Evolutionary conservation across 1,140 invertebrate genomes (phyloP), one percentile per base, ranked within the genome.

Genomic region (Hestina assimilis): DNA sequence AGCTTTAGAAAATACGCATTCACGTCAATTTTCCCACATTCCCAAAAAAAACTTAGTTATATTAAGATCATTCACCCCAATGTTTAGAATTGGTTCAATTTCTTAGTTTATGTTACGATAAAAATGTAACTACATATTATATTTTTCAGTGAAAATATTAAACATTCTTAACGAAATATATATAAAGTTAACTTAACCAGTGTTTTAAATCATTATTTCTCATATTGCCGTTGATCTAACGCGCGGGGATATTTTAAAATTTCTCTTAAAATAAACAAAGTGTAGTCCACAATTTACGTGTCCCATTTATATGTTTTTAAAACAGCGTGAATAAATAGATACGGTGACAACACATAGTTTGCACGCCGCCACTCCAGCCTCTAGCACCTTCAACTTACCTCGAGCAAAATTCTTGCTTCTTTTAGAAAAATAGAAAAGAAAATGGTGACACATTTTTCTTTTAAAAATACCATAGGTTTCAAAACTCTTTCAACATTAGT

Each of bases 301-400:
- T 59, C 38, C 57, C 50, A 59, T 53, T 59, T 59, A 42, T 59
- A 53, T 59, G 57, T 59, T 59, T 59, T 74, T 63, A 70, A 70
- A 73, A 75, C 68, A 67, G 64, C 65, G 43, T 63, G 57, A 65
- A 66, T 69, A 73, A 72, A 63, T 63, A 72, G 70, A 57, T 59
- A 59, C 60, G 54, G 59, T 60, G 63, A 79, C 75, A 76, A 76
- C 73, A 73, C 75, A 79, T 75, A 79, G 69, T 69, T 75, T 59
- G 66, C 69, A 74, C 59, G 72, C 59, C 67, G 60, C 66, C 75
- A 69, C 75, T 76, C 61, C 58, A 69, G 59, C 54, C 71, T 67
- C 53, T 51, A 75, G 67, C 73, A 69, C 75, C 78, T 76, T 75
- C 64, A 68, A 74, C 68, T 73, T 69, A 70, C 73, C 69, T 68